Evolutionary conservation across 2,888 invertebrate species (phyloP).

Genomic region (Hesperia comma): DNA sequence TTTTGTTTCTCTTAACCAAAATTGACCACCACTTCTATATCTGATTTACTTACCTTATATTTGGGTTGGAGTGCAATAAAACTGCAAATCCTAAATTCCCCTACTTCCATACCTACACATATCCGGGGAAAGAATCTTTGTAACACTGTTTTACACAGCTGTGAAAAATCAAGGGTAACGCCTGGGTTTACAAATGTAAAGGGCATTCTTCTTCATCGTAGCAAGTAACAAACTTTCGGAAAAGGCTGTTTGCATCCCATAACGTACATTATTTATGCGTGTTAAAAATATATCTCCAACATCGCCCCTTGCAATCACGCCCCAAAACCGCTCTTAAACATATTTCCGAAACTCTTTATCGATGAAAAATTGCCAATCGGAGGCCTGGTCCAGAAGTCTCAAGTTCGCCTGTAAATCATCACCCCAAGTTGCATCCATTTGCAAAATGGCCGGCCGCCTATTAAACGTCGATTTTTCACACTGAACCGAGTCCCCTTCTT

Average conservation of each 20-base stretch:
- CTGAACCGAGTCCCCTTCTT: constrained; percentile 53
- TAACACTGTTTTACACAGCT: too few relatives aligned
- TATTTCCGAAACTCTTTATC: constrained; percentile 34
- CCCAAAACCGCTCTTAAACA: constrained; percentile 8
- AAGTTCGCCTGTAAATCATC: constrained; percentile 56
- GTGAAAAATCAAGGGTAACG: too few relatives aligned
- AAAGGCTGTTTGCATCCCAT: not conserved
- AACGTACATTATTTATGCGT: not conserved
- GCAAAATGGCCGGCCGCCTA: constrained; percentile 71
- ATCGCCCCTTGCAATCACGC: constrained; percentile 1
- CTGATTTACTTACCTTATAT: too few relatives aligned
- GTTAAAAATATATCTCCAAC: not conserved
- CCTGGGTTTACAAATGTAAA: too few relatives aligned
- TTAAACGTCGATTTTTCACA: constrained; percentile 82
- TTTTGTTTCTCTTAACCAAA: too few relatives aligned
- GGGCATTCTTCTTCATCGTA: too few relatives aligned
- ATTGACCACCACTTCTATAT: too few relatives aligned
- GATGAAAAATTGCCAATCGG: constrained; percentile 47
- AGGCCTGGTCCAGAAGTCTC: constrained; percentile 43
- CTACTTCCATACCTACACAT: too few relatives aligned
- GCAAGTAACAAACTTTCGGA: too few relatives aligned
- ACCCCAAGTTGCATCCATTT: constrained; percentile 57
- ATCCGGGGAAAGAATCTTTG: too few relatives aligned
- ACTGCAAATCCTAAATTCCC: too few relatives aligned
- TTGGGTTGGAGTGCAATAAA: too few relatives aligned